These are phyloP conservation scores for Pycnomerus fuliginosus DNA, from an alignment of 2,888 invertebrate species.

Conservation along the genomic window DNA sequence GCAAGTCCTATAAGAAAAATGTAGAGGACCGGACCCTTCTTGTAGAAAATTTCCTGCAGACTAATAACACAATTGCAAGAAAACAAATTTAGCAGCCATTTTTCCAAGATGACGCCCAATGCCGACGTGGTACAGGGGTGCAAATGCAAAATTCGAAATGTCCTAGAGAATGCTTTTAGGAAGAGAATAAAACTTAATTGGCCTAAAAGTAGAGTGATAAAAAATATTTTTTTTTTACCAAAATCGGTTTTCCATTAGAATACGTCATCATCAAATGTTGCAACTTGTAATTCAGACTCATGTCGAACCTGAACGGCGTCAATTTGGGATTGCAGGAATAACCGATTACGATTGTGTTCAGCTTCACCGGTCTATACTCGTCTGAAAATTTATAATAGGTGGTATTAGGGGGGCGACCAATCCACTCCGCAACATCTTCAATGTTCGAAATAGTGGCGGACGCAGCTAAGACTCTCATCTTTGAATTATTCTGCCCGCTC, in stretches of 20 bases:
- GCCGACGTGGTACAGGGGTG: no score
- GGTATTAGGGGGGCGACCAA: conserved; percentile 56
- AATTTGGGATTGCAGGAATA: conserved; percentile 61
- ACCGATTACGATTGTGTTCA: conserved; percentile 72
- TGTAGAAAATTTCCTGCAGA: no score
- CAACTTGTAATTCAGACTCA: conserved; percentile 74
- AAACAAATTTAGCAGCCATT: no score
- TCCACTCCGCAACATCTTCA: conserved; percentile 73
- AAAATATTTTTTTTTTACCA: conserved; percentile 53
- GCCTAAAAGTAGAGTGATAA: not conserved
- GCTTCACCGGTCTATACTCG: conserved; percentile 69
- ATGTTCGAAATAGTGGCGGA: conserved; percentile 81
- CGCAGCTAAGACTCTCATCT: conserved; percentile 68
- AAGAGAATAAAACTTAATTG: no score
- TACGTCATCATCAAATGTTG: conserved; percentile 67
- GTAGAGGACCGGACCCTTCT: no score
- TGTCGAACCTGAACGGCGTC: conserved; percentile 73
- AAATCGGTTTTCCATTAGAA: conserved; percentile 71
- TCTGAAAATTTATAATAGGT: conserved; percentile 66
- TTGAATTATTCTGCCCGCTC: conserved; percentile 9
- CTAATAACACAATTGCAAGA: no score
- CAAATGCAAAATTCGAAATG: no score
- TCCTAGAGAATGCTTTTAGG: no score
- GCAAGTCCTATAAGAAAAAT: no score
- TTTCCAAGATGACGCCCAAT: no score